Conservation (phyloP, 2,797 vertebrate species). For the Chelon auratus region DNA sequence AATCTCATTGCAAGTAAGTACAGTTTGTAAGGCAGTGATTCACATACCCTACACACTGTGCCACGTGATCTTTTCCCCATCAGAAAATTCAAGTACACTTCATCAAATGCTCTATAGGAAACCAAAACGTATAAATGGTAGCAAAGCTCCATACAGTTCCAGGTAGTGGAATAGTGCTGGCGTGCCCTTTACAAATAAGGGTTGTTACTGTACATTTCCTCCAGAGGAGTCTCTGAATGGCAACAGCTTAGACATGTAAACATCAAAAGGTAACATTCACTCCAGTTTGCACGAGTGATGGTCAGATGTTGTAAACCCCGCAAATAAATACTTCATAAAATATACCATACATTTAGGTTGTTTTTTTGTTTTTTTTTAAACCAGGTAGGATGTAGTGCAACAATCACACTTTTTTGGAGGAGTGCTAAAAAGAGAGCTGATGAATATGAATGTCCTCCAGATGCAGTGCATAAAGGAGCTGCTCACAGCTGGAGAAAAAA, state of each 20-base stretch:
- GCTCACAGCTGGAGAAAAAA: neutral
- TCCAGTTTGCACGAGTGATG: neutral
- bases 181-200: constrained; percentile 41
- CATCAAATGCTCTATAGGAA: constrained; percentile 18
- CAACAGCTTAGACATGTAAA: constrained; percentile 20
- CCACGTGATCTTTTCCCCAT: constrained; percentile 17
- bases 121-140: constrained; percentile 20
- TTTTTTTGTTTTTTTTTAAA: neutral
- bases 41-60: constrained; percentile 13
- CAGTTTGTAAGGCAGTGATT: constrained; percentile 55
- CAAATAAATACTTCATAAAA: constrained; percentile 31
- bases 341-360: neutral
- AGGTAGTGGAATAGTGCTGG: constrained; percentile 37
- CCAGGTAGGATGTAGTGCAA: constrained; percentile 8
- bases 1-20: constrained; percentile 43
- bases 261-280: constrained; percentile 20
- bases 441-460: neutral
- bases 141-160: constrained; percentile 13
- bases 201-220: constrained; percentile 19
- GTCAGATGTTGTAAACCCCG: constrained; percentile 34
- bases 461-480: neutral
- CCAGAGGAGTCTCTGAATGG: constrained; percentile 37
- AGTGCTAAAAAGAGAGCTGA: neutral
- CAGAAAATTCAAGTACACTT: constrained; percentile 59
- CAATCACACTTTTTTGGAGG: neutral